Conservation (phyloP, 2,797 vertebrate species). For the Xiphophorus birchmanni region DNA sequence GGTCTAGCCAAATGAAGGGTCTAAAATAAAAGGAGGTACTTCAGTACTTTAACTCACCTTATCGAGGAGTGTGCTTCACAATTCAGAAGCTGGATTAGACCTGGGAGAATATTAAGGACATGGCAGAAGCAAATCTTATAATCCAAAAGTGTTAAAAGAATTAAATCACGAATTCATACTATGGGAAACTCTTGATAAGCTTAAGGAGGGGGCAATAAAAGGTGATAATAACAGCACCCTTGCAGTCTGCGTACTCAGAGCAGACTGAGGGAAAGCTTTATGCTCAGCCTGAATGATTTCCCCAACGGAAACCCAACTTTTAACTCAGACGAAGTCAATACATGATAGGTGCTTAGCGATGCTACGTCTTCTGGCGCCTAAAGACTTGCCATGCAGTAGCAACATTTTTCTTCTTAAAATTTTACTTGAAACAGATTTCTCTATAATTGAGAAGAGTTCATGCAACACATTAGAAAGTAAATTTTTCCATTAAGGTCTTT, state of each 20-base stretch:
- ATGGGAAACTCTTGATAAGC: constrained; percentile 28
- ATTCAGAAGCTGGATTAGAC: constrained; percentile 20
- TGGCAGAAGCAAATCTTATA: constrained; percentile 32
- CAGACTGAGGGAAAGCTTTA: constrained; percentile 40
- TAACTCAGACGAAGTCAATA: constrained; percentile 57
- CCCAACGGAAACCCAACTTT: constrained; percentile 52
- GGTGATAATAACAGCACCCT: constrained; percentile 38
- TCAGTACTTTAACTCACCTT: neutral
- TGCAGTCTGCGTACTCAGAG: constrained; percentile 26
- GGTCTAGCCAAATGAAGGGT: neutral
- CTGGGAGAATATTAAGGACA: constrained; percentile 22
- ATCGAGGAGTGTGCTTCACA: neutral
- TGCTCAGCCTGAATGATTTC: constrained; percentile 62
- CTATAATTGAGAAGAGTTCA: neutral
- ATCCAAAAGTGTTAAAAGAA: constrained; percentile 33
- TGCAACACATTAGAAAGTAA: neutral
- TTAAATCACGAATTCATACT: constrained; percentile 31
- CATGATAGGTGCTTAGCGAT: constrained; percentile 30
- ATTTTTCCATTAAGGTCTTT: neutral
- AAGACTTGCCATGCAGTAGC: constrained; percentile 18
- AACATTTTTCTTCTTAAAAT: neutral
- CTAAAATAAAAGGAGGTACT: neutral
- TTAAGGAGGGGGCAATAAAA: constrained; percentile 37
- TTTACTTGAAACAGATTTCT: constrained; percentile 34
- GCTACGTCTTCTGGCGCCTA: constrained; percentile 26